A percentile compares a stretch with the other conserved stretches of the same genome.
Evolutionary conservation across 2,888 invertebrate genomes (phyloP).

Genomic region (Lochmaea crataegi): DNA sequence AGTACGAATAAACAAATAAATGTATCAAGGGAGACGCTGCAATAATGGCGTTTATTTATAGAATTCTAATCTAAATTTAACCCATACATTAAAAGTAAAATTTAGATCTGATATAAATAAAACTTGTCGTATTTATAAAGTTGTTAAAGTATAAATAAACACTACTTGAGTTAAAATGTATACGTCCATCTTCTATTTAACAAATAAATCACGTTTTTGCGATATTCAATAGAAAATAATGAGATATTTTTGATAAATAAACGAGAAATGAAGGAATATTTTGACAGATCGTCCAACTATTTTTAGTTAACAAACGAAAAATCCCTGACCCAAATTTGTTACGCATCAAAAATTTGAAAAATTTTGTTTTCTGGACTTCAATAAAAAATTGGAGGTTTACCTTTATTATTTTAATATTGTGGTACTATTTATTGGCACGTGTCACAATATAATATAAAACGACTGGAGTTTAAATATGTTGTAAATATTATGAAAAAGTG

Average conservation of each 20-base stretch:
- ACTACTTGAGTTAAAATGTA: constrained; percentile 15
- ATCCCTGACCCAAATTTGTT: constrained; percentile 8
- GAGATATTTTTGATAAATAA: not conserved
- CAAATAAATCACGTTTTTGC: not conserved
- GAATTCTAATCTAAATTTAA: constrained; percentile 32
- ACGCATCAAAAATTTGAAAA: constrained; percentile 2
- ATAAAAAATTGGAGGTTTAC: not conserved
- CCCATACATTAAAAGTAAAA: constrained; percentile 24
- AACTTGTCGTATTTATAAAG: constrained; percentile 33
- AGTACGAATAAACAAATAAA: constrained; percentile 35
- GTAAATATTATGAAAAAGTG: not conserved
- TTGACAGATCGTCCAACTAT: not conserved
- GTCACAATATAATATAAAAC: not conserved
- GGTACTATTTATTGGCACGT: not conserved
- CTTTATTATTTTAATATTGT: not conserved
- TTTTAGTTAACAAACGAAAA: not conserved
- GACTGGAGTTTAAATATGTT: too few relatives aligned
- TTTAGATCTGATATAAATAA: constrained; percentile 39
- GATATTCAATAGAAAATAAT: not conserved
- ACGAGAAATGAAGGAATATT: not conserved
- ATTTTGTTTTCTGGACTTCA: not conserved
- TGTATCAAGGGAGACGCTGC: constrained; percentile 22
- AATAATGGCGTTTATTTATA: constrained; percentile 31
- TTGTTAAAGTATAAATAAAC: constrained; percentile 30
- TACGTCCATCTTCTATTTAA: constrained; percentile 15